A percentile compares a stretch with the other conserved stretches of the same genome.
Evolutionary conservation across 1,140 invertebrate species (phyloP).

Genomic region (Neodiprion pinetum): DNA sequence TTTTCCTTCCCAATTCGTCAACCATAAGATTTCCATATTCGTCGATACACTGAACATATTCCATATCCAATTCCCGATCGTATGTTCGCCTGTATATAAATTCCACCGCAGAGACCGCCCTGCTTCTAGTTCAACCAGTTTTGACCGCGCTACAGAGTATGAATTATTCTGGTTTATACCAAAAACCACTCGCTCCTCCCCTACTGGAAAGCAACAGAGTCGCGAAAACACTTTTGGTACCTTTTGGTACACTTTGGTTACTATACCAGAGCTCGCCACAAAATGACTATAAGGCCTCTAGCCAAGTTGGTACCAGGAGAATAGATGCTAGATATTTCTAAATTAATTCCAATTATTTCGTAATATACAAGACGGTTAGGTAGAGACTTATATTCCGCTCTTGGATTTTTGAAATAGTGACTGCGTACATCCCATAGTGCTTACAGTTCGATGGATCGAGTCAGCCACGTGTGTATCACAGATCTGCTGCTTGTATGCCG

Average conservation of each 20-base stretch:
- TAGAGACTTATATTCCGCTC: too few species aligned
- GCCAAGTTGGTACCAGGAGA: too few species aligned
- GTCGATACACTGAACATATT: neutral
- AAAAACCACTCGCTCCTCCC: neutral
- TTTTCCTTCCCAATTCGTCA: neutral
- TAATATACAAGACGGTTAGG: too few species aligned
- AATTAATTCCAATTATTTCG: too few species aligned
- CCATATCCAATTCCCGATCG: neutral
- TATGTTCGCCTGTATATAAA: neutral
- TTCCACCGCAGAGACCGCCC: neutral
- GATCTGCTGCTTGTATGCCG: too few species aligned
- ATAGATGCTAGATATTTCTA: too few species aligned
- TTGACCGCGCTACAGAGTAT: neutral
- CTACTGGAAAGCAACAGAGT: too few species aligned
- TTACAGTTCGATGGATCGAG: too few species aligned
- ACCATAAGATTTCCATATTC: neutral
- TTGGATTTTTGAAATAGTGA: too few species aligned
- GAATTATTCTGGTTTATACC: neutral
- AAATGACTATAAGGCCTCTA: neutral
- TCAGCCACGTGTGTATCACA: too few species aligned
- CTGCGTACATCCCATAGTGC: too few species aligned
- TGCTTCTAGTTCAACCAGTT: neutral
- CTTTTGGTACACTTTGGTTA: neutral
- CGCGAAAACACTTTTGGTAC: too few species aligned
- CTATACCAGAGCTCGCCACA: neutral